These are phyloP conservation scores for Chaetorhynchus papuensis DNA, from an alignment of 2,113 vertebrate species.

Conservation along the genomic window DNA sequence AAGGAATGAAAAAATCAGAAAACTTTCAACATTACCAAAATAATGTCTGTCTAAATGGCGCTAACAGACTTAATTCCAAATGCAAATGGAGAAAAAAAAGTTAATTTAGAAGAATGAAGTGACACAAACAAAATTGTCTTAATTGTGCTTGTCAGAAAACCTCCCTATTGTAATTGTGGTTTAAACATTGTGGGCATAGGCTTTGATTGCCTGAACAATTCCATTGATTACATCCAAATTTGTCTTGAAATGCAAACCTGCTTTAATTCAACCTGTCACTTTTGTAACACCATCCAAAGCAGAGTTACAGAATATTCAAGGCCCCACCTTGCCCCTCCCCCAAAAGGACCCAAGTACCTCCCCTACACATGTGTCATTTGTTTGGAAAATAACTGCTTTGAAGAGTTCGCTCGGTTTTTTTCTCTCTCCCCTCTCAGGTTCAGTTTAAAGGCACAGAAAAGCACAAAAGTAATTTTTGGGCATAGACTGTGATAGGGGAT, in stretches of 20 bases:
- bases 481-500: too few species aligned
- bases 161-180: not conserved
- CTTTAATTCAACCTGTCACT: not conserved
- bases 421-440: too few species aligned
- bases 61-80: not conserved
- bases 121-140: not conserved
- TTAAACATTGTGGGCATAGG: not conserved
- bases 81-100: not conserved
- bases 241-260: not conserved
- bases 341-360: not conserved
- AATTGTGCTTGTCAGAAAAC: not conserved
- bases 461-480: too few species aligned
- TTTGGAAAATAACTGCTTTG: not conserved
- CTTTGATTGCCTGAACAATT: not conserved
- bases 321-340: not conserved
- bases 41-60: not conserved
- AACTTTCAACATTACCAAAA: not conserved
- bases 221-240: not conserved
- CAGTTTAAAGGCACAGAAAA: too few species aligned
- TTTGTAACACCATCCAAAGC: not conserved
- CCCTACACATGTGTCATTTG: not conserved
- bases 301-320: not conserved
- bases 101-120: not conserved
- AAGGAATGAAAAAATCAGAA: not conserved
- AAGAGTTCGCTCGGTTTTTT: too few species aligned